Conservation (phyloP, 2,797 vertebrate genomes). For the Sebastes goodei region DNA sequence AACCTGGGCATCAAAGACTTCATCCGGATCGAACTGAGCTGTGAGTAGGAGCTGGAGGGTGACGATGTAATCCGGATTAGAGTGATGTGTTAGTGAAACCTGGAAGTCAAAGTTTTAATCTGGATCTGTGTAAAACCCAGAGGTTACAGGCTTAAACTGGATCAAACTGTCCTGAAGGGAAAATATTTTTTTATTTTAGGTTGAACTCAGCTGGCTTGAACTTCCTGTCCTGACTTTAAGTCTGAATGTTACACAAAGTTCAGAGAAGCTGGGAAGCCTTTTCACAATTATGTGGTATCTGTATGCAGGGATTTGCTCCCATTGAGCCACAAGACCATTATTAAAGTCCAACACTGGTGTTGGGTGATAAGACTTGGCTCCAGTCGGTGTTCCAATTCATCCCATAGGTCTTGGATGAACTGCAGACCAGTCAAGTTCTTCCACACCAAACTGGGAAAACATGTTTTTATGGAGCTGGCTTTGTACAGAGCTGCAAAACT, state of each 20-base stretch:
- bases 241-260: not conserved
- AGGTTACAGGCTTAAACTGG: conserved; percentile 19
- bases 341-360: not conserved
- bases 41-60: conserved; percentile 80
- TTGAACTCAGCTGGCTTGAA: not conserved
- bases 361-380: not conserved
- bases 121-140: conserved; percentile 17
- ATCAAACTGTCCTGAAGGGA: not conserved
- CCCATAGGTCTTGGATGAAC: not conserved
- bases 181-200: not conserved
- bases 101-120: conserved; percentile 44
- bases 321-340: not conserved
- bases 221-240: not conserved
- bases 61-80: conserved; percentile 42
- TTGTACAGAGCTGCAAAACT: not conserved
- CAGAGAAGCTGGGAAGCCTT: not conserved
- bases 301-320: not conserved
- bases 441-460: not conserved
- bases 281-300: not conserved
- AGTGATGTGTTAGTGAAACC: conserved; percentile 24
- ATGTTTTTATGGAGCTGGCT: not conserved
- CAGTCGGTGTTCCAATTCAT: not conserved
- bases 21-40: conserved; percentile 89
- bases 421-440: not conserved
- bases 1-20: conserved; percentile 91